Evolutionary conservation across 2,888 invertebrate species (phyloP), one percentile per base, ranked within the genome.

Genomic region (Macropis europaea): DNA sequence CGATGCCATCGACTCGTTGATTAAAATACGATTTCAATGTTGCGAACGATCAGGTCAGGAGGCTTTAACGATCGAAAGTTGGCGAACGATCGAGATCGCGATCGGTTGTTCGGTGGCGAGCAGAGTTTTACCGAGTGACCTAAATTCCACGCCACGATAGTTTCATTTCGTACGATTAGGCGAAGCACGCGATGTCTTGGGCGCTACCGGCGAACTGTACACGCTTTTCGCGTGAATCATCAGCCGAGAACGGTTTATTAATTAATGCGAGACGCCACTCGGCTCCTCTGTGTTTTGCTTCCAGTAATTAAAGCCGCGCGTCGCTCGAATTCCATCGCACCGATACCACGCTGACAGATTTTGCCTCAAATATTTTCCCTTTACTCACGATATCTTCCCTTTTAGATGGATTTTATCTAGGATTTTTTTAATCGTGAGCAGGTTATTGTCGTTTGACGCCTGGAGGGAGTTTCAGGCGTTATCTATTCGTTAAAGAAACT

Each of bases 201-300:
- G 19, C 32, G 48, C 24, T n/a, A n/a, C n/a, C n/a, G n/a, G n/a
- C n/a, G n/a, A n/a, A n/a, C n/a, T n/a, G n/a, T n/a, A n/a, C n/a
- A 40, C 17, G 53, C 59, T 64, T 77, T 48, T 36, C 5, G 56
- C 57, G 59, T 81, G 78, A 74, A 72, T 76, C 77, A 72, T 74
- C 77, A 43, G 13, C 19, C 53, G 48, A 19, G 19, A 45, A 30
- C 57, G 66, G 75, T 75, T 64, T 81, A 79, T 76, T 77, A 77
- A 80, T 80, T 80, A 77, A 77, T 66, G 61, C 43, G 64, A 74
- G 71, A 54, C 68, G 32, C 67, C 67, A 61, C 47, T 61, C 64
- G 36, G 52, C 61, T 54, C 69, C n/a, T n/a, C n/a, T n/a, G n/a
- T n/a, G n/a, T n/a, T 70, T 79, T 64, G 70, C 63, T 17, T 24